These are phyloP conservation scores for Lithobates pipiens DNA, from an alignment of 2,797 vertebrate genomes.

Conservation along the genomic window DNA sequence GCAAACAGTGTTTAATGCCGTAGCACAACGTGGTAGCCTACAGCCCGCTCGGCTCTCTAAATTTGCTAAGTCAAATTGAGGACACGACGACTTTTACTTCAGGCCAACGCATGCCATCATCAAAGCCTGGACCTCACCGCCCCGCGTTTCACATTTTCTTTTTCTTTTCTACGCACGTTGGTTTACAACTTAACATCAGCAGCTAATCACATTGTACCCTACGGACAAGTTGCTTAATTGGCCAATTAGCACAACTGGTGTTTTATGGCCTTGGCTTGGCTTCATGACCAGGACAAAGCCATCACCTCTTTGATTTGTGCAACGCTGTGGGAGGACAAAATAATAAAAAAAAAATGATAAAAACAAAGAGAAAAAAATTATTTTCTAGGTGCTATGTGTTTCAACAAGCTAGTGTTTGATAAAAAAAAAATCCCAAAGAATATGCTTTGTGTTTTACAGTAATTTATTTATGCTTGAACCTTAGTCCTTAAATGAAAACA, in stretches of 20 bases:
- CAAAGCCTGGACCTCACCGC: not conserved
- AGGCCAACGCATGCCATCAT: not conserved
- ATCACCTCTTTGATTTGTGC: not conserved
- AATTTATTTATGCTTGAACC: too few species aligned
- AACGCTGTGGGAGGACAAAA: too few species aligned
- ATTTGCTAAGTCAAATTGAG: not conserved
- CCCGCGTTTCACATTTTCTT: not conserved
- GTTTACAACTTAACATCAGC: not conserved
- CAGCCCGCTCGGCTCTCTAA: not conserved
- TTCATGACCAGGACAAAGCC: not conserved
- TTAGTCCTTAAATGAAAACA: too few species aligned
- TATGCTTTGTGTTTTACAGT: too few species aligned
- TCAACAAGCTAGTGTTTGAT: too few species aligned
- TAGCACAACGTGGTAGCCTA: not conserved
- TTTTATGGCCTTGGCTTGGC: not conserved
- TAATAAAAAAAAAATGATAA: too few species aligned
- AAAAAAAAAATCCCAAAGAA: too few species aligned
- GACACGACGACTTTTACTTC: not conserved
- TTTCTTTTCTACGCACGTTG: not conserved
- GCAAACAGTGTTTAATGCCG: not conserved
- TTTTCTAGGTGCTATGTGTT: too few species aligned
- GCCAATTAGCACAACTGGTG: not conserved
- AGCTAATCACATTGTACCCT: not conserved
- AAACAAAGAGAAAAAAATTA: too few species aligned
- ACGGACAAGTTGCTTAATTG: not conserved